Percentiles rank a stretch among this genome's conserved stretches.
Evolutionary conservation across 1,140 invertebrate genomes (phyloP).

Genomic region (Solenopsis invicta): DNA sequence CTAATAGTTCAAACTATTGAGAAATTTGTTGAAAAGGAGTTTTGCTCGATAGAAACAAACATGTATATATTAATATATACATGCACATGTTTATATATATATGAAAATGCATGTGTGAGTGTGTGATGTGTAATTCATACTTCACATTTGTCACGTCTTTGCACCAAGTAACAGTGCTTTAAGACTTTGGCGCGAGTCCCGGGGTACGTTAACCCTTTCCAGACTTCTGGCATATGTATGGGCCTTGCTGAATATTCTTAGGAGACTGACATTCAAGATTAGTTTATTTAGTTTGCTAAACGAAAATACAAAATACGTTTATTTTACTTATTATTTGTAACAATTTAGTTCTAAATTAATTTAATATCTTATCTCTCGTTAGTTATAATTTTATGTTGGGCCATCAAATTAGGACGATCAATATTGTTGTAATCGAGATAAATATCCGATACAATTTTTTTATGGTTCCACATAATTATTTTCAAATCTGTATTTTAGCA

Average conservation of each 20-base stretch:
- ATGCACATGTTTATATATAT: neutral
- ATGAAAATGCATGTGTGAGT: no score
- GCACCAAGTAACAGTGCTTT: conserved; percentile 18
- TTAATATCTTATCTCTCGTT: neutral
- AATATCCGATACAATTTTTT: no score
- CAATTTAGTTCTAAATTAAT: neutral
- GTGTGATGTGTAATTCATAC: conserved; percentile 31
- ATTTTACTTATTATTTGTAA: conserved; percentile 10
- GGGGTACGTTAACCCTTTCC: conserved; percentile 22
- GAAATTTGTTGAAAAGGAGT: conserved; percentile 38
- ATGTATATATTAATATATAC: neutral
- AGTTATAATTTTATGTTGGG: no score
- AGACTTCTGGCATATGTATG: neutral
- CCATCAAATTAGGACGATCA: no score
- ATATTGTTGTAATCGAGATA: no score
- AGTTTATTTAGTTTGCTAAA: neutral
- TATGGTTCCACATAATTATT: no score
- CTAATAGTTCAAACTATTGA: conserved; percentile 55
- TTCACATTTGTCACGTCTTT: conserved; percentile 41
- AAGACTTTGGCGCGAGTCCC: conserved; percentile 43
- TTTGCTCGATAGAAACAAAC: neutral
- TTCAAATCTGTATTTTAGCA: no score
- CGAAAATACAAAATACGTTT: neutral
- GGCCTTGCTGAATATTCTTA: neutral
- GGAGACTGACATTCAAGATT: conserved; percentile 14